Percentiles rank a stretch among this genome's conserved stretches.
phyloP scores from a whole-genome alignment of 1,140 invertebrate genomes.

The Pemphigus obesinymphae region DNA sequence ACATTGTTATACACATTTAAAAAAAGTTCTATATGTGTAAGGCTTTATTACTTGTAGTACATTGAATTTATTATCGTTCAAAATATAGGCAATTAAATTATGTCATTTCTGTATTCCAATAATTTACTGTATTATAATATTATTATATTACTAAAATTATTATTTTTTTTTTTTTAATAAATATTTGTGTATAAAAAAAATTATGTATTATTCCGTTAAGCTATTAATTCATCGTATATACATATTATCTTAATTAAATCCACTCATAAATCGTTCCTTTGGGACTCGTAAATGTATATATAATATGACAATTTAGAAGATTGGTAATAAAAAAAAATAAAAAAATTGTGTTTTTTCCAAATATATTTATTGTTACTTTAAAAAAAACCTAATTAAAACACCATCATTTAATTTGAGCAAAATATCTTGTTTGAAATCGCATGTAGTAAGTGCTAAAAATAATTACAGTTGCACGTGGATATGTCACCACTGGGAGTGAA shows the following conservation, averaged over 20 bases:
- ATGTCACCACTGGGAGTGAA: too few species aligned
- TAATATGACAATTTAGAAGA: not conserved
- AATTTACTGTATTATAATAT: too few species aligned
- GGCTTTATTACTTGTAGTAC: too few species aligned
- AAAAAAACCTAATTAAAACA: not conserved
- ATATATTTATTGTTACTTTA: not conserved
- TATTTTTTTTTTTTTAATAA: too few species aligned
- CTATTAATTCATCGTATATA: not conserved
- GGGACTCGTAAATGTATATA: constrained; percentile 1
- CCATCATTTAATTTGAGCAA: not conserved
- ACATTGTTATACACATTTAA: too few species aligned
- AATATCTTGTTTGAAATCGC: not conserved
- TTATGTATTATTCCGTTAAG: not conserved
- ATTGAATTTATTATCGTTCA: too few species aligned
- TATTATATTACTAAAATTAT: too few species aligned
- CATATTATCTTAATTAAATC: not conserved
- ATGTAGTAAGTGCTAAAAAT: not conserved
- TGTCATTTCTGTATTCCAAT: too few species aligned
- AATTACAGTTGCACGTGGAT: too few species aligned
- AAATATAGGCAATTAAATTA: too few species aligned
- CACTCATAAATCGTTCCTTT: not conserved
- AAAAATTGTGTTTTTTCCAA: not conserved
- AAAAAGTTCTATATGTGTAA: too few species aligned
- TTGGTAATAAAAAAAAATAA: not conserved
- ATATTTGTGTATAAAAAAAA: not conserved